These are phyloP conservation scores for Drosophila jambulina DNA, from an alignment of 1,140 invertebrate species.

Conservation along the genomic window DNA sequence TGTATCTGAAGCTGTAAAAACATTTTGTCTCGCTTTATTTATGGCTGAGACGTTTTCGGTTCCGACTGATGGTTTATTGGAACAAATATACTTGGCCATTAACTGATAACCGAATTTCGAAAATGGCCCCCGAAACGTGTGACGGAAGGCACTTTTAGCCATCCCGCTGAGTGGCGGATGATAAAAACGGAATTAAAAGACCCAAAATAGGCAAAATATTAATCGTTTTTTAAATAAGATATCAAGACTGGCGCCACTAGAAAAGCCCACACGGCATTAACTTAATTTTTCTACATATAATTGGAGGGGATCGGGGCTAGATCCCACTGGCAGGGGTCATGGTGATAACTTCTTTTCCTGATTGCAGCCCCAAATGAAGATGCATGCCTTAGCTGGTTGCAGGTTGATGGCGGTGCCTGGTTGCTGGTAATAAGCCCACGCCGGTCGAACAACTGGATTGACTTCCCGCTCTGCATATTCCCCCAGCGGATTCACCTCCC, in stretches of 20 bases:
- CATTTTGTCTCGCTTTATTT: constrained; percentile 67
- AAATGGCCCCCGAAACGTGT: constrained; percentile 57
- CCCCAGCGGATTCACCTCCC: not conserved
- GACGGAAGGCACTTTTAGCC: constrained; percentile 71
- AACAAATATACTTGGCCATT: constrained; percentile 74
- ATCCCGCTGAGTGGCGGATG: constrained; percentile 42
- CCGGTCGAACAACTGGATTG: constrained; percentile 50
- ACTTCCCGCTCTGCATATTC: constrained; percentile 37
- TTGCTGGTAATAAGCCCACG: constrained; percentile 71
- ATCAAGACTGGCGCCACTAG: constrained; percentile 58
- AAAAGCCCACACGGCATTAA: constrained; percentile 57
- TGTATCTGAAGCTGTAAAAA: constrained; percentile 65
- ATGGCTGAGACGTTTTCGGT: constrained; percentile 43
- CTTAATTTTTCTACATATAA: constrained; percentile 53
- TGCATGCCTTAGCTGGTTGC: constrained; percentile 40
- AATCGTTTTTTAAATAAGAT: constrained; percentile 74
- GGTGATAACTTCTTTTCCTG: constrained; percentile 41
- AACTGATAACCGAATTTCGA: constrained; percentile 71
- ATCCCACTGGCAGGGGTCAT: constrained; percentile 22
- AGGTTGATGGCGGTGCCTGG: not conserved
- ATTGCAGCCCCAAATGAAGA: constrained; percentile 45
- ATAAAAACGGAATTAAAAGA: constrained; percentile 43
- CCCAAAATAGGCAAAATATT: constrained; percentile 56
- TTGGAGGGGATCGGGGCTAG: constrained; percentile 25
- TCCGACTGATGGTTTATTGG: constrained; percentile 33